Evolutionary conservation across 2,888 invertebrate genomes (phyloP).

Genomic region (Tribolium freemani): DNA sequence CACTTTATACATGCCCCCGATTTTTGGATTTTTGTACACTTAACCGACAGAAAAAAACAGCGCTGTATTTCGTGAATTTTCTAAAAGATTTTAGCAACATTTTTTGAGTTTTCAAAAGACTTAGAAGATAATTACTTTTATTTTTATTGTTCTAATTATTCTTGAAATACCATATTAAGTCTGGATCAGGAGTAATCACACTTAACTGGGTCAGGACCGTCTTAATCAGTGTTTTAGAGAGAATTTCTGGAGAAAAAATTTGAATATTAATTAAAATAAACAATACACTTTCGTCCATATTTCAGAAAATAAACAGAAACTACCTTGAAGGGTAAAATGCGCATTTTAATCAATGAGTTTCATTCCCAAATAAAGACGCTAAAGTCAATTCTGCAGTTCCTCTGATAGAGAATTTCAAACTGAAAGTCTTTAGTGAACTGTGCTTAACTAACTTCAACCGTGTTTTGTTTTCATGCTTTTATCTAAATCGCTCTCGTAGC

Average conservation of each 20-base stretch:
- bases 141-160: too few species aligned
- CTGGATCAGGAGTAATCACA: too few species aligned
- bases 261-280: slow-evolving; percentile 57
- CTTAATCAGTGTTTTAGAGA: neutral
- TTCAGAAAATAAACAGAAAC: slow-evolving; percentile 52
- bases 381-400: slow-evolving; percentile 55
- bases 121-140: too few species aligned
- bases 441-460: slow-evolving; percentile 54
- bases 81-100: too few species aligned
- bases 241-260: slow-evolving; percentile 27
- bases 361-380: slow-evolving; percentile 57
- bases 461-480: slow-evolving; percentile 56
- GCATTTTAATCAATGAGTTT: slow-evolving; percentile 59
- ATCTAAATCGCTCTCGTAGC: slow-evolving; percentile 53
- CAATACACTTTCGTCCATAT: slow-evolving; percentile 51
- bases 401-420: slow-evolving; percentile 53
- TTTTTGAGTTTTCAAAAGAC: too few species aligned
- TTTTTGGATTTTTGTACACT: neutral
- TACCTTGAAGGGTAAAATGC: slow-evolving; percentile 55
- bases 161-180: too few species aligned
- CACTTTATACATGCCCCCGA: too few species aligned
- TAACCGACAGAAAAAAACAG: neutral
- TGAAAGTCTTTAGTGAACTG: slow-evolving; percentile 54
- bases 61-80: too few species aligned
- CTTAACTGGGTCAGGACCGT: neutral